Conservation (phyloP, 2,888 invertebrate genomes). For the Flexamia atlantica region DNA sequence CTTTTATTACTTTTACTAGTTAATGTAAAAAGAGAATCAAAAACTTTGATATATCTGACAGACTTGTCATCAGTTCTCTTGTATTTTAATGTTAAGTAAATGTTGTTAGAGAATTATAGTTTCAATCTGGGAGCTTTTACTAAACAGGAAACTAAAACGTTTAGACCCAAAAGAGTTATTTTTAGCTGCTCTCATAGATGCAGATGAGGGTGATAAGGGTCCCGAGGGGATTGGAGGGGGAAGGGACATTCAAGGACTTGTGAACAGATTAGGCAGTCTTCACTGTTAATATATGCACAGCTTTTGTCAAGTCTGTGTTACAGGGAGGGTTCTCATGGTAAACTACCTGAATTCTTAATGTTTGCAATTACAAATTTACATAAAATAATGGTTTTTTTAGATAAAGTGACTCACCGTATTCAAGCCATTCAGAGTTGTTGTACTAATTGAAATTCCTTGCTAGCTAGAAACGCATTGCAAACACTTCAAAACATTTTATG, state of each 20-base stretch:
- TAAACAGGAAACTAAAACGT: background rate
- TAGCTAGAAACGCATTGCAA: too few species aligned
- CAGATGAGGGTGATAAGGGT: slow-evolving; percentile 30
- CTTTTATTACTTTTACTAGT: too few species aligned
- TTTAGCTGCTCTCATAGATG: slow-evolving; percentile 23
- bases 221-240: background rate
- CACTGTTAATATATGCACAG: slow-evolving; percentile 14
- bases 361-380: too few species aligned
- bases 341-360: background rate
- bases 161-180: slow-evolving; percentile 16
- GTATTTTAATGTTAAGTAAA: too few species aligned
- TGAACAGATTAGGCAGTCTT: background rate
- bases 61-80: too few species aligned
- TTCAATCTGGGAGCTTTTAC: background rate
- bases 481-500: too few species aligned
- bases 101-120: background rate
- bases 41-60: too few species aligned
- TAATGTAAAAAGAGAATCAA: too few species aligned
- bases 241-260: background rate
- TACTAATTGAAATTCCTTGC: too few species aligned
- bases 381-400: too few species aligned
- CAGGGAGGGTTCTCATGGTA: background rate
- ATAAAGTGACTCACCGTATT: too few species aligned
- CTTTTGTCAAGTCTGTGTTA: background rate
- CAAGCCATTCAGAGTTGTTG: too few species aligned